These are phyloP conservation scores for Vulpes lagopus DNA, from an alignment of 2,113 vertebrate species.

Conservation along the genomic window DNA sequence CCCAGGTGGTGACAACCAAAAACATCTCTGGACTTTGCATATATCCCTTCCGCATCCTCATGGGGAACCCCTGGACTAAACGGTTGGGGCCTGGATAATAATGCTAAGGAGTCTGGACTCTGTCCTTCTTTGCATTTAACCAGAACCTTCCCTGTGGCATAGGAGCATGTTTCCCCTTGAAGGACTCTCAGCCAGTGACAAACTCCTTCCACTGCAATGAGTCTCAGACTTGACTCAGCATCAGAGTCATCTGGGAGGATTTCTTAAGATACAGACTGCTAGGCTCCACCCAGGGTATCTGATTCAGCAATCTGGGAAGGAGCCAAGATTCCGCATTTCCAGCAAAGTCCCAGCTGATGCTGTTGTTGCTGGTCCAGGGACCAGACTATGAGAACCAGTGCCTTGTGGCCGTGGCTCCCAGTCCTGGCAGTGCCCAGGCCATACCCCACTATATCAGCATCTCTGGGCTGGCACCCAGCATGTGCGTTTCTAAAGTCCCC, in stretches of 20 bases:
- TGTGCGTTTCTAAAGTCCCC: not conserved
- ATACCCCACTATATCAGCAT: not conserved
- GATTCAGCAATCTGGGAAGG: not conserved
- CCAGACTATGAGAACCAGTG: not conserved
- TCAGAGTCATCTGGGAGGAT: not conserved
- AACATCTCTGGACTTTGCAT: not conserved
- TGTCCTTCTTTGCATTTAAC: not conserved
- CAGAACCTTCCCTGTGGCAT: not conserved
- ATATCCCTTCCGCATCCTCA: not conserved
- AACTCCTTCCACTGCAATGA: not conserved
- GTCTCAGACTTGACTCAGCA: not conserved
- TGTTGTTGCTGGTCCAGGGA: not conserved
- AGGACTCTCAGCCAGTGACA: not conserved
- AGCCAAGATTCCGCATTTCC: not conserved
- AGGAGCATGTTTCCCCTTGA: not conserved
- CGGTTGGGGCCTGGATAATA: not conserved
- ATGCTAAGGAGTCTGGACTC: not conserved
- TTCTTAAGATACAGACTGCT: no score
- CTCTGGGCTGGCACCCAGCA: not conserved
- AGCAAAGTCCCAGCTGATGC: not conserved
- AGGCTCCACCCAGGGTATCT: not conserved
- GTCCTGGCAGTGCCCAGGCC: no score
- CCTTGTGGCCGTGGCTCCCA: not conserved
- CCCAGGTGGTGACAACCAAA: not conserved
- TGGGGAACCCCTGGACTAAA: not conserved